Percentiles rank a stretch among this genome's conserved stretches.
Evolutionary conservation across 2,113 vertebrate species (phyloP).

Genomic region (Rhagologus leucostigma): DNA sequence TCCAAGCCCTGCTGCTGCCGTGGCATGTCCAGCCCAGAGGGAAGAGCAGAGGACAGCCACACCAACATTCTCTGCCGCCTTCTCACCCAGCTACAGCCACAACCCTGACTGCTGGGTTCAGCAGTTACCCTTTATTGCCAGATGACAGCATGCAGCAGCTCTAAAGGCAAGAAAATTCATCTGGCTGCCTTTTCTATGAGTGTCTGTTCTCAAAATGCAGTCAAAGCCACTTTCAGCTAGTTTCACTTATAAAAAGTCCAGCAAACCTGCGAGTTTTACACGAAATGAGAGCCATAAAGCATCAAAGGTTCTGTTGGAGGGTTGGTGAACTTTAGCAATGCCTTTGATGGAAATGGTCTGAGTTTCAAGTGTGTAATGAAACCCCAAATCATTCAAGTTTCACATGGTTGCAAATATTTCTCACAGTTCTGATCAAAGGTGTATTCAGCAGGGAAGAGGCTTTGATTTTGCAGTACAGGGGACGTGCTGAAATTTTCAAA

Average conservation of each 20-base stretch:
- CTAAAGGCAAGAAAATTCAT: background rate
- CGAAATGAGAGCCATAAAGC: conserved; percentile 20
- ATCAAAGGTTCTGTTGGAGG: conserved; percentile 61
- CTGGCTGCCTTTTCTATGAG: background rate
- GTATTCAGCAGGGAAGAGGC: conserved; percentile 61
- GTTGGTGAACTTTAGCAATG: conserved; percentile 57
- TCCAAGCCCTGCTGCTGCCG: background rate
- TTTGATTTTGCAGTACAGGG: conserved; percentile 67
- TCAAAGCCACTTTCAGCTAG: conserved; percentile 18
- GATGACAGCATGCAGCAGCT: background rate
- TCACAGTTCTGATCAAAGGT: conserved; percentile 70
- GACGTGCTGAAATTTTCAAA: conserved; percentile 67
- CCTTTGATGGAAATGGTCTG: conserved; percentile 68
- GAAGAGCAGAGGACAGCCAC: background rate
- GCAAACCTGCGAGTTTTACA: conserved; percentile 31
- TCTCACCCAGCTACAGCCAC: background rate
- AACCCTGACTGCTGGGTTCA: background rate
- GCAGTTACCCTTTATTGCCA: background rate
- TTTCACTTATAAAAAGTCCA: conserved; percentile 10
- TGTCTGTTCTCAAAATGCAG: background rate
- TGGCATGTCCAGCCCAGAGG: background rate
- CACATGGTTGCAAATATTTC: conserved; percentile 71
- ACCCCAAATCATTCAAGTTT: conserved; percentile 69
- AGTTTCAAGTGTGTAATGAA: conserved; percentile 70
- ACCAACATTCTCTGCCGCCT: background rate